Percentiles rank a stretch among this genome's conserved stretches.
Conservation (phyloP, 1,140 invertebrate genomes). For the Acromyrmex charruanus region DNA sequence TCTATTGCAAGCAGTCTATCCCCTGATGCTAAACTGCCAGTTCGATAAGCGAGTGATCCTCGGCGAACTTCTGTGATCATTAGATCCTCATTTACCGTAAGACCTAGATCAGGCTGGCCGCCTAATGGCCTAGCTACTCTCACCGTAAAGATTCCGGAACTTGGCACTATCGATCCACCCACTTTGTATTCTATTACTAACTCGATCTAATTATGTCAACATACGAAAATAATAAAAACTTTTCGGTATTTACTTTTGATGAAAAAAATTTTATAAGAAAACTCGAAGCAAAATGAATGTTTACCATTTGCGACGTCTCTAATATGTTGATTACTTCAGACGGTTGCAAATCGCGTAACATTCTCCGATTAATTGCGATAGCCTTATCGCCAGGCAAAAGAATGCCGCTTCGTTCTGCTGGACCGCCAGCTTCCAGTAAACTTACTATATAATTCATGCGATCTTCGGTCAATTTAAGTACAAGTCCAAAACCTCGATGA, state of each 20-base stretch:
- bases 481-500: constrained; percentile 83
- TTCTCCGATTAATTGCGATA: constrained; percentile 89
- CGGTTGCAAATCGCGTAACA: constrained; percentile 82
- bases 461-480: constrained; percentile 81
- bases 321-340: constrained; percentile 82
- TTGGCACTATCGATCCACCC: constrained; percentile 96
- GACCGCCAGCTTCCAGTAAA: constrained; percentile 84
- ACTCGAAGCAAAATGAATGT: constrained; percentile 3
- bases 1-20: constrained; percentile 96
- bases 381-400: constrained; percentile 90
- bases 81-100: constrained; percentile 93
- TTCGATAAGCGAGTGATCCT: constrained; percentile 96
- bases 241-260: too few species aligned
- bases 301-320: constrained; percentile 81
- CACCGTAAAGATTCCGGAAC: constrained; percentile 95
- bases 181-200: constrained; percentile 96
- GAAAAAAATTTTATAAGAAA: neutral
- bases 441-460: constrained; percentile 82
- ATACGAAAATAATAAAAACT: neutral
- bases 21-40: constrained; percentile 94
- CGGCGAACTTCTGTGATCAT: constrained; percentile 94
- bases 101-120: constrained; percentile 91
- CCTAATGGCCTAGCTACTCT: constrained; percentile 92
- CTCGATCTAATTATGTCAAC: constrained; percentile 86
- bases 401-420: constrained; percentile 90